Evolutionary conservation across 2,797 vertebrate genomes (phyloP), one percentile per base, ranked within the genome.

Genomic region (Sebastes hopkinsi): DNA sequence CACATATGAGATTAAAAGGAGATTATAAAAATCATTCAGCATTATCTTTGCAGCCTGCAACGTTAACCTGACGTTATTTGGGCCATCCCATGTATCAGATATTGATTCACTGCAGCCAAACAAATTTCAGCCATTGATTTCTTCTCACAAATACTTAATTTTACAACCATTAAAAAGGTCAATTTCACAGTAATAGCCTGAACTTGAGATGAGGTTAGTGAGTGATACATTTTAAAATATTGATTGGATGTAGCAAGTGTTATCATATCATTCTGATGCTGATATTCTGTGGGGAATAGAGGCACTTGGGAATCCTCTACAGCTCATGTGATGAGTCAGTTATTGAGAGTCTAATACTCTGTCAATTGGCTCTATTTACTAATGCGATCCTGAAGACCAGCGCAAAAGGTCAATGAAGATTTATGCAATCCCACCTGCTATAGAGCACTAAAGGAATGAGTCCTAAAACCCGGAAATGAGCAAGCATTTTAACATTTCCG

Each of bases 91-190:
- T 54, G 42, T 16, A 54, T 79, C 75, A 34, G 18, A 42, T 34
- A 72, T 76, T 6, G 77, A 84, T 67, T 56, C 25, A 50, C 4
- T 23, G 32, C 65, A 65, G 64, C n/a, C 12, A 38, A 74, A 77
- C 81, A 79, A 83, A 81, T 73, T 72, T 46, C 83, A 82, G 12
- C 32, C 58, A 79, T 81, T 13, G 77, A 85, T 81, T 82, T 72
- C 11, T 56, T 22, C 70, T 60, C 60, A 73, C 25, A 77, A 80
- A 82, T 62, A 52, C 71, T 70, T 78, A 23, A 22, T 38, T 77
- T 75, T 18, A 86, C 76, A 59, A 14, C 46, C 46, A 76, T 50
- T 54, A 67, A 60, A 62, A 80, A 73, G 54, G 76, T 74, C 60
- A 60, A 50, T 65, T 67, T 59, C 29, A 36, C 36, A 32, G 62